Conservation (phyloP, 1,140 invertebrate genomes). For the Drosophila pseudoananassae region DNA sequence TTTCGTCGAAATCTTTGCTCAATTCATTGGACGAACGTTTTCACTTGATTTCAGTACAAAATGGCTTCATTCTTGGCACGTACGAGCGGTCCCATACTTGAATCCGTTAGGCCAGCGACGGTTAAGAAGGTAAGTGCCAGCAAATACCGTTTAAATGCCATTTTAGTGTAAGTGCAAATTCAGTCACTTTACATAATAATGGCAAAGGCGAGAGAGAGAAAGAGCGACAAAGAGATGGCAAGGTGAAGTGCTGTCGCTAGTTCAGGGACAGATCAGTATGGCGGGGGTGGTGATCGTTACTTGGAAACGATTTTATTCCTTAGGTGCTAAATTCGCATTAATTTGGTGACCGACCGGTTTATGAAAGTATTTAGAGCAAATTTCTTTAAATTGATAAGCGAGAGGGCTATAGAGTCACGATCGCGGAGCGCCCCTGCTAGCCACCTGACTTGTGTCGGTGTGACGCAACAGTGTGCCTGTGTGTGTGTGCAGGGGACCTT, state of each 20-base stretch:
- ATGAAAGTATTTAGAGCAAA: no score
- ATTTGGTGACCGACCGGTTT: slow-evolving; percentile 1
- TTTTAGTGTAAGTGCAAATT: slow-evolving; percentile 23
- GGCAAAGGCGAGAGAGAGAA: slow-evolving; percentile 39
- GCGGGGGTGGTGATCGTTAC: slow-evolving; percentile 14
- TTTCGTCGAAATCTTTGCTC: slow-evolving; percentile 1
- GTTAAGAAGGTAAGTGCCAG: slow-evolving; percentile 65
- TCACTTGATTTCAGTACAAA: slow-evolving; percentile 33
- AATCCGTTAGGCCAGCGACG: slow-evolving; percentile 61
- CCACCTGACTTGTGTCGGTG: slow-evolving; percentile 65
- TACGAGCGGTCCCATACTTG: slow-evolving; percentile 60
- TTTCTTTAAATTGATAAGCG: background rate
- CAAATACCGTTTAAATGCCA: slow-evolving; percentile 22
- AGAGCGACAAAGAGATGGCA: slow-evolving; percentile 41
- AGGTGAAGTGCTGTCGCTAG: slow-evolving; percentile 11
- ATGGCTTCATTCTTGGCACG: slow-evolving; percentile 81
- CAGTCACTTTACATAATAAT: slow-evolving; percentile 78
- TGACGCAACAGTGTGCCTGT: slow-evolving; percentile 46
- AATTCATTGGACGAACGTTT: slow-evolving; percentile 8
- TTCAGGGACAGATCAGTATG: background rate
- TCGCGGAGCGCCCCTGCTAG: slow-evolving; percentile 16
- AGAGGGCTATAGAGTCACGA: slow-evolving; percentile 26
- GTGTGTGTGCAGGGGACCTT: slow-evolving; percentile 50
- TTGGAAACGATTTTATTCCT: background rate
- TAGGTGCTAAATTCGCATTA: background rate